phyloP scores from a whole-genome alignment of 2,113 vertebrate species.

The Calyptomena viridis region DNA sequence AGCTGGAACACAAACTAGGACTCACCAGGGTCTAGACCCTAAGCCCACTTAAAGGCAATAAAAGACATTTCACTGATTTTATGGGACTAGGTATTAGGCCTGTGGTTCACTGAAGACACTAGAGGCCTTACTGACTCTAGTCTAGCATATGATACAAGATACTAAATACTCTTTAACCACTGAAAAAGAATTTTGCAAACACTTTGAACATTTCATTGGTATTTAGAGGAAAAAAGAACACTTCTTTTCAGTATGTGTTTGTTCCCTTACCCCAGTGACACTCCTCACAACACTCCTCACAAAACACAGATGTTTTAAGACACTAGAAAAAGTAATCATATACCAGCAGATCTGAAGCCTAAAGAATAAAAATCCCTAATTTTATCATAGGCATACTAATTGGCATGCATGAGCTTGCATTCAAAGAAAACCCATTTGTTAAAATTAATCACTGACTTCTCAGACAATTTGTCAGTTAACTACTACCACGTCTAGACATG shows the following conservation, averaged over 20 bases:
- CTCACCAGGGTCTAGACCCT: background rate
- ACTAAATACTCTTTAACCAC: background rate
- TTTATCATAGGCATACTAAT: background rate
- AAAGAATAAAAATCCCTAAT: background rate
- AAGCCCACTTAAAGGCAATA: background rate
- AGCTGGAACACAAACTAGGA: background rate
- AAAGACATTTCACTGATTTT: background rate
- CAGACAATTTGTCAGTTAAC: background rate
- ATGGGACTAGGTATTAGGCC: background rate
- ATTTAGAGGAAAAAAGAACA: background rate
- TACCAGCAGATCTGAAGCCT: background rate
- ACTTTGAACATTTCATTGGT: background rate
- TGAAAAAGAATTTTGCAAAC: background rate
- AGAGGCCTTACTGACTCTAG: background rate
- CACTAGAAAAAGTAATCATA: background rate
- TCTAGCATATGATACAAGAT: background rate
- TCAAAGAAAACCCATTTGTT: conserved; percentile 22
- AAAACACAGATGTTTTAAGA: background rate
- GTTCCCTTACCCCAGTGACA: background rate
- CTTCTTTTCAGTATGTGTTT: background rate
- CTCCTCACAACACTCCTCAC: background rate
- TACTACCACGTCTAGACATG: background rate
- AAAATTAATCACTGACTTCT: conserved; percentile 39
- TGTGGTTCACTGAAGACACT: background rate
- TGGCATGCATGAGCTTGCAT: background rate